These are phyloP conservation scores for Eupeodes latifasciatus DNA, from an alignment of 2,888 invertebrate genomes.

Conservation along the genomic window DNA sequence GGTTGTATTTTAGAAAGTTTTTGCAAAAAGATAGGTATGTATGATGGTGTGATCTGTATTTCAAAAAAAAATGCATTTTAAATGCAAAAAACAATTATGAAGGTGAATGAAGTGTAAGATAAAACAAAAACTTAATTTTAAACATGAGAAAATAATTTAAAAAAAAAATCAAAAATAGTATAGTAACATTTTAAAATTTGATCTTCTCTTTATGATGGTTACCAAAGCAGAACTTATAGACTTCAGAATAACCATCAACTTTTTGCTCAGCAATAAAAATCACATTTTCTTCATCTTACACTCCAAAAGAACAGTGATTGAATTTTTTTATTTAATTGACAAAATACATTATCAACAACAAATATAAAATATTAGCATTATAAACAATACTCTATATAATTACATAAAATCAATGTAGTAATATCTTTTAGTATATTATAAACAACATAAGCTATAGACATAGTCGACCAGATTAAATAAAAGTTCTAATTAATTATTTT, in stretches of 20 bases:
- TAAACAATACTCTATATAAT: neutral
- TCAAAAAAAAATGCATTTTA: too few relatives aligned
- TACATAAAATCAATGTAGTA: neutral
- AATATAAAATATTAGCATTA: conserved; percentile 3
- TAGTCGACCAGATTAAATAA: neutral
- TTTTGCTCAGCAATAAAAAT: neutral
- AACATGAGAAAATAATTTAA: neutral
- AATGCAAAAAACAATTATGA: too few relatives aligned
- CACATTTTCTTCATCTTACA: conserved; percentile 11
- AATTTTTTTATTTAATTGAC: conserved; percentile 29
- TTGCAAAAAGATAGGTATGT: too few relatives aligned
- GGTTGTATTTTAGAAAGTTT: too few relatives aligned
- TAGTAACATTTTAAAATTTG: neutral
- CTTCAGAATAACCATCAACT: neutral
- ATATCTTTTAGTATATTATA: neutral
- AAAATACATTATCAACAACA: conserved; percentile 29
- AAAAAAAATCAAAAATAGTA: neutral
- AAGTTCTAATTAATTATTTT: neutral
- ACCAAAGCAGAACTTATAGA: neutral
- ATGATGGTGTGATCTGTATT: too few relatives aligned
- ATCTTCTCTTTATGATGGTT: neutral
- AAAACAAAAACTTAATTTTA: too few relatives aligned
- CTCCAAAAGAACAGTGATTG: conserved; percentile 8
- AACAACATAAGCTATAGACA: neutral
- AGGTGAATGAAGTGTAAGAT: too few relatives aligned